Base-by-base conservation (phyloP, 2,888 invertebrate genomes). In the Phasia obesa region DNA sequence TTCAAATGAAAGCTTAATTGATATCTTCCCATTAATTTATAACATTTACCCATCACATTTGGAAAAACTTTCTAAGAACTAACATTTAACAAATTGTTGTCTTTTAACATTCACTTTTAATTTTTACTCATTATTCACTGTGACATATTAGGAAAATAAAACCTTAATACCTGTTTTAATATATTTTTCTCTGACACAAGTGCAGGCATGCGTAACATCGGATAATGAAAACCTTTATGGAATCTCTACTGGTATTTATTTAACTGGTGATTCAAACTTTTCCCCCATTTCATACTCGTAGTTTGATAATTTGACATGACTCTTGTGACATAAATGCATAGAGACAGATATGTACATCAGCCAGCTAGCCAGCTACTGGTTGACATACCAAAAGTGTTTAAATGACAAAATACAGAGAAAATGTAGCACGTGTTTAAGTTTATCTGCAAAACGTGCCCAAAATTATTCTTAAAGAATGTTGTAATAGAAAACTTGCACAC, bases 221-320 rank as follows among this genome's bases (percentile, higher is more conserved):
- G 15, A 51, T 62, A 60, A 42, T 15, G 15, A 55, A n/a, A 57
- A 31, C 13, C 19, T 49, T 69, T 55, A 67, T 55, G 25, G 4
- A 73, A 71, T 47, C 65, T 38, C 35, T 65, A 38, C 42, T 64
- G 55, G 49, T 65, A 55, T 65, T 78, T 31, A 64, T 64, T 78
- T 53, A 42, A 31, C 17, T 38, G 15, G 19, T 31, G 21, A 19
- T 64, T 13, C 25, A 6, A n/a, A 38, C 42, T 35, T 44, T 60
- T 23, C 3, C 55, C 60, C 31, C 35, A 25, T 67, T 62, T 17
- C 4, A 53, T 42, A 79, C 53, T 83, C n/a, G n/a, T n/a, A n/a
- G n/a, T 79, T 75, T 79, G 42, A 71, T 83, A 83, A 79, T 79
- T 71, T 71, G 79, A 71, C 79, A 79, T 67, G 75, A 83, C 83